phyloP scores from a whole-genome alignment of 2,113 vertebrate genomes.

The Synchiropus splendidus region DNA sequence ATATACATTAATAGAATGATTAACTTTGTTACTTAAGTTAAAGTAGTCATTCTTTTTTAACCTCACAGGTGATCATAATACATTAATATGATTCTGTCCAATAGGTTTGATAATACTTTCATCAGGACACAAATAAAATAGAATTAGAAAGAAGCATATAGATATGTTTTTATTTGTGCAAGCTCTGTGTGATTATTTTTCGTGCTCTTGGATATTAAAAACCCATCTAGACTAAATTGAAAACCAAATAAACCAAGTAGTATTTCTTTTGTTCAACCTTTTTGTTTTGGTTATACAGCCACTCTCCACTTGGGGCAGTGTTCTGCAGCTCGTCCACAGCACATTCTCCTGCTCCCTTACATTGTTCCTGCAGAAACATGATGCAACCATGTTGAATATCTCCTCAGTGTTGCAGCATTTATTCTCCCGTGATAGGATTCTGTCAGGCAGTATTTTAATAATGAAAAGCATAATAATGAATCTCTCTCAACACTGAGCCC shows the following conservation, averaged over 20 bases:
- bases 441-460: constrained; percentile 3
- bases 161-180: too few relatives aligned
- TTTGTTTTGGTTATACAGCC: constrained; percentile 28
- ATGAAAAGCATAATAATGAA: background rate
- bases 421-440: constrained; percentile 8
- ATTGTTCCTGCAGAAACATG: constrained; percentile 11
- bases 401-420: constrained; percentile 17
- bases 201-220: too few relatives aligned
- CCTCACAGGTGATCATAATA: too few relatives aligned
- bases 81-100: too few relatives aligned
- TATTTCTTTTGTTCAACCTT: background rate
- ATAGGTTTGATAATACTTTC: too few relatives aligned
- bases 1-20: too few relatives aligned
- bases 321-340: constrained; percentile 14
- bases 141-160: too few relatives aligned
- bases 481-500: constrained; percentile 1
- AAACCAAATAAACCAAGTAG: too few relatives aligned
- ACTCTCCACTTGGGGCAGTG: constrained; percentile 36
- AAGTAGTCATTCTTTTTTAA: too few relatives aligned
- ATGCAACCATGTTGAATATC: constrained; percentile 37
- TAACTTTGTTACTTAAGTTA: too few relatives aligned
- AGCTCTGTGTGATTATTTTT: too few relatives aligned
- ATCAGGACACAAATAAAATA: constrained; percentile 4
- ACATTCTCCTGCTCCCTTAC: constrained; percentile 1
- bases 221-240: too few relatives aligned